A percentile compares a stretch with the other conserved stretches of the same genome.
Evolutionary conservation across 2,113 vertebrate genomes (phyloP).

Genomic region (Anguilla rostrata): DNA sequence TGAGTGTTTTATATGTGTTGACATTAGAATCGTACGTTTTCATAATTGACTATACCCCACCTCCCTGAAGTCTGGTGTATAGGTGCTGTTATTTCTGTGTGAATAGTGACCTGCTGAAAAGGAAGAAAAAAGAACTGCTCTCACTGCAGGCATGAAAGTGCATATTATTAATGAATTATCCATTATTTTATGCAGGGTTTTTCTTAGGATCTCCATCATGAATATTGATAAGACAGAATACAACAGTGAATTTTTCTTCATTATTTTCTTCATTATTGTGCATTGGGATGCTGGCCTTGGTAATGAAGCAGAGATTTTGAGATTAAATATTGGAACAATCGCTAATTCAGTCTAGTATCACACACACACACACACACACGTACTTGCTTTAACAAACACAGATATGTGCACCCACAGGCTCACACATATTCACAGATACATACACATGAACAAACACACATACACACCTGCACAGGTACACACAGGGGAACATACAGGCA

Average conservation of each 20-base stretch:
- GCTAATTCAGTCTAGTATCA: not conserved
- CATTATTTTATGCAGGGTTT: slow-evolving; percentile 3
- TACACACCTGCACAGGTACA: not conserved
- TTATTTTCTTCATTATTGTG: not conserved
- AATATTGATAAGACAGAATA: not conserved
- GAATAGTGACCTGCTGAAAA: not conserved
- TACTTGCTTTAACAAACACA: not conserved
- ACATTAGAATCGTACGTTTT: not conserved
- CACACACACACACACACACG: not conserved
- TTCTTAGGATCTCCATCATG: not conserved
- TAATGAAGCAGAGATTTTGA: not conserved
- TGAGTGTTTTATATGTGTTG: not conserved
- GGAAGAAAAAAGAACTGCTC: slow-evolving; percentile 4
- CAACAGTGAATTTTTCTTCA: not conserved
- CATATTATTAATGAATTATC: not conserved
- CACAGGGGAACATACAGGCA: not conserved
- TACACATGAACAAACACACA: not conserved
- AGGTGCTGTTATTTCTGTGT: not conserved
- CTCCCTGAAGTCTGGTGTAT: not conserved
- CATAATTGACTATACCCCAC: not conserved
- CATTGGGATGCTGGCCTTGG: not conserved
- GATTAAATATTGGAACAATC: not conserved
- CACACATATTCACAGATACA: not conserved
- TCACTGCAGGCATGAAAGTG: not conserved
- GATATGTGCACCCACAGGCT: not conserved